Evolutionary conservation across 2,797 vertebrate genomes (phyloP).

Genomic region (Glyptemys insculpta): DNA sequence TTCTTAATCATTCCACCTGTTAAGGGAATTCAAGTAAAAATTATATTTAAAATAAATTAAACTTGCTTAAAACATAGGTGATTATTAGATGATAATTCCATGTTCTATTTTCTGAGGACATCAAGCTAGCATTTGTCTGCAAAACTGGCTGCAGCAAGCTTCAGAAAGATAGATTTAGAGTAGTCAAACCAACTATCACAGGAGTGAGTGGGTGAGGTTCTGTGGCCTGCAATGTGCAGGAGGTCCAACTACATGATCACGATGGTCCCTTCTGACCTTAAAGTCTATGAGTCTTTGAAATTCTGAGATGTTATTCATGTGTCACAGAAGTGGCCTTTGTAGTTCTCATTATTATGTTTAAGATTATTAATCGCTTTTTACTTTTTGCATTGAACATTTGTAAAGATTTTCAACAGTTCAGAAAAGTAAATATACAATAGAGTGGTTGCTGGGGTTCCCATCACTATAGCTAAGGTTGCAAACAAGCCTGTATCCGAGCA

Average conservation of each 20-base stretch:
- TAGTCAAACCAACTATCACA: not conserved
- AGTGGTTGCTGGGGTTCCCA: constrained; percentile 15
- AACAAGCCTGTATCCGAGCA: constrained; percentile 65
- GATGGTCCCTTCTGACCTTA: not conserved
- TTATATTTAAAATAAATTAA: not conserved
- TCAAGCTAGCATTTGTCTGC: not conserved
- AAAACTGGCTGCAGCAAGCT: not conserved
- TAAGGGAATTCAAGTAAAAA: not conserved
- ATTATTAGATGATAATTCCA: not conserved
- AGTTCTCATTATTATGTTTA: not conserved
- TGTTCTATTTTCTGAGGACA: not conserved
- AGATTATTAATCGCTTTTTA: not conserved
- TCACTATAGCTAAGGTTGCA: constrained; percentile 52
- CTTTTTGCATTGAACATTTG: not conserved
- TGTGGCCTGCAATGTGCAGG: not conserved
- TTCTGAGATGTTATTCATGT: not conserved
- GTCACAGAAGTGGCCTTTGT: not conserved
- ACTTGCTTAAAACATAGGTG: not conserved
- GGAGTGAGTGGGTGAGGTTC: not conserved
- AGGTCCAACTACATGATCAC: not conserved
- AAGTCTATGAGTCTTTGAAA: not conserved
- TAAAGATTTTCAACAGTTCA: not conserved
- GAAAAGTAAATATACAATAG: constrained; percentile 31
- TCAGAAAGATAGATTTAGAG: not conserved
- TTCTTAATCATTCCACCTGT: not conserved